Conservation (phyloP, 2,113 vertebrate species). For the Podiceps cristatus region DNA sequence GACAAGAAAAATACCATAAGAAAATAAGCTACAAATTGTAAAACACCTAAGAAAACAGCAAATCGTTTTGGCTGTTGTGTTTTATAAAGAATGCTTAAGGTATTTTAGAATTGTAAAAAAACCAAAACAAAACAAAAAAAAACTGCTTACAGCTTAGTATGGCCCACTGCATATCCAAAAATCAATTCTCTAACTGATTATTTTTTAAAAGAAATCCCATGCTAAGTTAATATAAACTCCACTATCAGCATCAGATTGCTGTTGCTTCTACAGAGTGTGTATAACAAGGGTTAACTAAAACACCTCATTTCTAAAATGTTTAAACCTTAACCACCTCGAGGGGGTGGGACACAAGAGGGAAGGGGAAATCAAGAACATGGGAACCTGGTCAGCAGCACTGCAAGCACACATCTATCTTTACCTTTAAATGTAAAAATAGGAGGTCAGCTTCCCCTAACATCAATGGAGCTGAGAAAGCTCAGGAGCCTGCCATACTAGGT, state of each 20-base stretch:
- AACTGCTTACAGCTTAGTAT: constrained; percentile 24
- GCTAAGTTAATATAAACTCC: neutral
- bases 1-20: constrained; percentile 87
- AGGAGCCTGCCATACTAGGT: neutral
- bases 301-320: neutral
- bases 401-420: neutral
- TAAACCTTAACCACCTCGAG: neutral
- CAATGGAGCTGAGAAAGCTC: neutral
- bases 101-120: constrained; percentile 57
- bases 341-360: neutral
- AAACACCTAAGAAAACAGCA: constrained; percentile 78
- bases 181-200: neutral
- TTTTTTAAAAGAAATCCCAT: neutral
- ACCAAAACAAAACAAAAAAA: neutral
- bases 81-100: constrained; percentile 70
- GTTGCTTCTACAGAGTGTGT: neutral
- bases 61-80: constrained; percentile 68
- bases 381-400: neutral
- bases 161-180: constrained; percentile 48
- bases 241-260: neutral
- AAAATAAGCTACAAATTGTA: constrained; percentile 81
- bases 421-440: neutral
- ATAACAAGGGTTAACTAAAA: neutral
- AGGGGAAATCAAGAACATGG: neutral
- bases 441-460: neutral